phyloP scores from a whole-genome alignment of 1,140 invertebrate species.

The Magallana ariakensis region DNA sequence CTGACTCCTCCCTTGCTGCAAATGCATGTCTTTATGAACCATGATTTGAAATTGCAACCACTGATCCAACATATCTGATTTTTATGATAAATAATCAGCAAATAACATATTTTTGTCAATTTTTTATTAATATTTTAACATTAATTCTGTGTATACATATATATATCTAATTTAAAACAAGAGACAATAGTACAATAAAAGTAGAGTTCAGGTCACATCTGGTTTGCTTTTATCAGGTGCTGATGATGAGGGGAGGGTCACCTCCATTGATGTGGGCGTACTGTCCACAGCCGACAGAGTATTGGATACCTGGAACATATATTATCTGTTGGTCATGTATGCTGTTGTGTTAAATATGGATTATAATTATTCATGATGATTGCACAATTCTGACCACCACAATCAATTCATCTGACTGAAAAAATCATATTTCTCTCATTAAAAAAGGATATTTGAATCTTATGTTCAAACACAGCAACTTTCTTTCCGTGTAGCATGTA shows the following conservation, averaged over 20 bases:
- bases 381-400: neutral
- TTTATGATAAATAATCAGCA: no score
- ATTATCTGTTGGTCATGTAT: neutral
- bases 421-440: neutral
- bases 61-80: no score
- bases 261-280: neutral
- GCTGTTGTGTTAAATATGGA: no score
- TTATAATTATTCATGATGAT: neutral
- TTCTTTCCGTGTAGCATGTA: neutral
- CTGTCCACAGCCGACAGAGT: neutral
- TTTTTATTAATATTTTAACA: no score
- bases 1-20: no score
- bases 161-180: slow-evolving; percentile 8
- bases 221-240: neutral
- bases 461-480: neutral
- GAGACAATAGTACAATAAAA: neutral
- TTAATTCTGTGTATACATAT: neutral
- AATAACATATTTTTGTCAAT: no score
- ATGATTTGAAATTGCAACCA: no score
- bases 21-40: no score
- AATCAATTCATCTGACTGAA: no score
- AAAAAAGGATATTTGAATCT: neutral
- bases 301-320: neutral
- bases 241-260: neutral
- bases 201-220: neutral